Base-by-base conservation (phyloP, 2,113 vertebrate species). In the Megaceryle maxima region DNA sequence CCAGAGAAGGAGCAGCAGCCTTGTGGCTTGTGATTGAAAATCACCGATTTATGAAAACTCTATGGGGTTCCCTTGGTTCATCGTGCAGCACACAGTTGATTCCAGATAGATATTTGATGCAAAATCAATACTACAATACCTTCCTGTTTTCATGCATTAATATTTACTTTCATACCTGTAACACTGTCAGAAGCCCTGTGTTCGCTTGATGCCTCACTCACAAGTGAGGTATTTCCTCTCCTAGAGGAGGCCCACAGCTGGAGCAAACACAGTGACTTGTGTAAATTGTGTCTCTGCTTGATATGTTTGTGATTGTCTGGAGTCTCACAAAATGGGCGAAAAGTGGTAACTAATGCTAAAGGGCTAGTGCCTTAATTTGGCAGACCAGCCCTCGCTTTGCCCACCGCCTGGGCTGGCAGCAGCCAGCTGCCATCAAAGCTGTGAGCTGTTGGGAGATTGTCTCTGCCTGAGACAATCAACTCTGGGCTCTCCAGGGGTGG, bases 401-500 rank as follows among this genome's bases (percentile, higher is more conserved):
- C 46, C 53, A 39, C 53, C 48, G 51, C 68, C 39, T 67, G 37
- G 35, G 37, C 76, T 87, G 68, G 51, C 35, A 2, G 8, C 35
- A 29, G 31, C 62, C 62, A 70, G 29, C 56, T 51, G 59, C 57
- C 43, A 24, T 56, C 0, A 0, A 17, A 33, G 31, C 62, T 53
- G 46, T 2, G 13, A 28, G 29, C 4, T 51, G 33, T 7, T 76
- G 20, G 53, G 50, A 83, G 24, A 77, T 50, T 11, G 39, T 41
- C 39, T 37, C 44, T 1, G 2, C 37, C 21, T 1, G 5, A 62
- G 29, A 24, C 12, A 43, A 5, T 31, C 29, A 29, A 1, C 24
- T 15, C 53, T 19, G 35, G 11, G 57, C 67, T 85, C 48, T 68
- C 66, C 9, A 13, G n/a, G 33, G 28, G 13, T 1, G 17, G 51